A percentile compares a stretch with the other conserved stretches of the same genome.
phyloP scores from a whole-genome alignment of 1,140 invertebrate genomes.

The Bathynomus jamesi region DNA sequence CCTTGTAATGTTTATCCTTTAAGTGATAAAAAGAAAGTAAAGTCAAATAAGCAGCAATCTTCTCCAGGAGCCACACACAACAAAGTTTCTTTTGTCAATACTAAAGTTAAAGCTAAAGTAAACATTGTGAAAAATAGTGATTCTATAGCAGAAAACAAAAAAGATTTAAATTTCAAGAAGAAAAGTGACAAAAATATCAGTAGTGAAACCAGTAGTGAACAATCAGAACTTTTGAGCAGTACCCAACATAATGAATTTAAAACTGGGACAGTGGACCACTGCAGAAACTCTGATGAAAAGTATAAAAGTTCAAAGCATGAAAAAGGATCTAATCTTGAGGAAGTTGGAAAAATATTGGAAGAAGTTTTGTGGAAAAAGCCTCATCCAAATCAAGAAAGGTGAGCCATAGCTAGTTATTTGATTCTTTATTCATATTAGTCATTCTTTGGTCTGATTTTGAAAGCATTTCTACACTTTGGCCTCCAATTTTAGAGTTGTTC shows the following conservation, averaged over 20 bases:
- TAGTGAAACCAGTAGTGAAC: neutral
- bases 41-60: neutral
- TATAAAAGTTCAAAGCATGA: neutral
- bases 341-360: neutral
- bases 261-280: neutral
- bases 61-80: neutral
- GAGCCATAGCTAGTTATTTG: neutral
- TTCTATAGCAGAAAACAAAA: neutral
- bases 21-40: neutral
- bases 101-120: neutral
- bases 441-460: neutral
- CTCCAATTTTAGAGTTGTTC: too few species aligned
- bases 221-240: too few species aligned
- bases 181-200: neutral
- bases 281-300: neutral
- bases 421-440: neutral
- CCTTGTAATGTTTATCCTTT: neutral
- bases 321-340: neutral
- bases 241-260: too few species aligned
- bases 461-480: too few species aligned
- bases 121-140: neutral
- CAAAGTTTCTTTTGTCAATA: neutral
- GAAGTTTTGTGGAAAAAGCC: neutral
- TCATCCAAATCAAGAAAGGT: neutral
- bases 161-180: neutral